Evolutionary conservation across 1,140 invertebrate species (phyloP), one percentile per base, ranked within the genome.

Genomic region (Adoxophyes honmai): DNA sequence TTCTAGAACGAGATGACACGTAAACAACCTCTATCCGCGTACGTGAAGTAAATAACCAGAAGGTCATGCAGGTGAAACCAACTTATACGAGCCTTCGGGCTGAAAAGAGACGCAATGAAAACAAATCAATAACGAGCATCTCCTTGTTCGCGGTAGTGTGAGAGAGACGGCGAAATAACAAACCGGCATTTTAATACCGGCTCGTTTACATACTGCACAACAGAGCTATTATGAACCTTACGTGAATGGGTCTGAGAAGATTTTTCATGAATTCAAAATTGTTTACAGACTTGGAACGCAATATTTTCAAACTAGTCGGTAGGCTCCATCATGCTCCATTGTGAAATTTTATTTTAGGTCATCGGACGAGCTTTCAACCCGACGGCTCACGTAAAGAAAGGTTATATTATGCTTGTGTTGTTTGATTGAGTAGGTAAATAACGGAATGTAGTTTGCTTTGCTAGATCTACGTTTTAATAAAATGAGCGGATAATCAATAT

Each of bases 41-140:
- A 68, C 68, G 70, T 76, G 61, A 79, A 78, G 79, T 81, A 81
- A 82, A 85, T 81, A 86, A 76, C 70, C 68, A 60, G 59, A 88
- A 88, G 83, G 86, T 86, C 86, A 86, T 66, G 69, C 56, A 38
- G 58, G 55, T 61, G 83, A 78, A 77, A 88, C 52, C 52, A 56
- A 78, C 68, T 70, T 80, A 82, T 74, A 62, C 62, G 60, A 44
- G 60, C 58, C 54, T 59, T 53, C 61, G 62, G 52, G 86, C 38
- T 60, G 59, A 79, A 88, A 58, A 77, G 85, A 88, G 86, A 88
- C 68, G 73, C 77, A 81, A 86, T 81, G 84, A 85, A 89, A 89
- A 89, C 87, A 89, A 89, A 89, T 89, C 86, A 88, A 89, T 89
- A 48, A 48, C 28, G 18, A 88, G 77, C 81, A 84, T 86, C 81